Evolutionary conservation across 2,797 vertebrate species (phyloP).

Genomic region (Ceryle rudis): DNA sequence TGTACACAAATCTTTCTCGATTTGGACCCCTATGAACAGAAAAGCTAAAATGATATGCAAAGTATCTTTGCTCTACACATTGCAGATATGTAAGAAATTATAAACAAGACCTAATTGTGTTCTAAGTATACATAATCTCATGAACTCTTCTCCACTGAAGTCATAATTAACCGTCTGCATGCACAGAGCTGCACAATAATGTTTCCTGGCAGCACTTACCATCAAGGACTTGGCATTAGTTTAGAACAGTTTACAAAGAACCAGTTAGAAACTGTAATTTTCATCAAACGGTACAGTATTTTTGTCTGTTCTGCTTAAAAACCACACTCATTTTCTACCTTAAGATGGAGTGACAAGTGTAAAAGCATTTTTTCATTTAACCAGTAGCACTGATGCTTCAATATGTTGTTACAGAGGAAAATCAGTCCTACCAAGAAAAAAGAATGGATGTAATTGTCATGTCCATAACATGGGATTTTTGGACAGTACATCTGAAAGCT

Average conservation of each 20-base stretch:
- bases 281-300: conserved; percentile 32
- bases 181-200: background rate
- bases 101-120: conserved; percentile 68
- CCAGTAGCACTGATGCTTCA: too few species aligned
- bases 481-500: background rate
- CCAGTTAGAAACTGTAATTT: conserved; percentile 58
- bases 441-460: background rate
- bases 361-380: conserved; percentile 62
- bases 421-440: background rate
- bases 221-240: conserved; percentile 42
- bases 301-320: conserved; percentile 67
- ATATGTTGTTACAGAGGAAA: conserved; percentile 16
- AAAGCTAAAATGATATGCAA: conserved; percentile 14
- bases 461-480: background rate
- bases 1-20: background rate
- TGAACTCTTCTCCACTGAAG: conserved; percentile 52
- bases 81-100: conserved; percentile 44
- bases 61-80: conserved; percentile 14
- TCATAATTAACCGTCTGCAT: conserved; percentile 66
- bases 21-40: conserved; percentile 22
- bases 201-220: conserved; percentile 52
- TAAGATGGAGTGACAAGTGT: conserved; percentile 51
- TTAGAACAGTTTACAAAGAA: conserved; percentile 43
- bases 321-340: conserved; percentile 44
- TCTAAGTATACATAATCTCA: conserved; percentile 65